Conservation (phyloP, 2,113 vertebrate genomes). For the Microtus montanus region DNA sequence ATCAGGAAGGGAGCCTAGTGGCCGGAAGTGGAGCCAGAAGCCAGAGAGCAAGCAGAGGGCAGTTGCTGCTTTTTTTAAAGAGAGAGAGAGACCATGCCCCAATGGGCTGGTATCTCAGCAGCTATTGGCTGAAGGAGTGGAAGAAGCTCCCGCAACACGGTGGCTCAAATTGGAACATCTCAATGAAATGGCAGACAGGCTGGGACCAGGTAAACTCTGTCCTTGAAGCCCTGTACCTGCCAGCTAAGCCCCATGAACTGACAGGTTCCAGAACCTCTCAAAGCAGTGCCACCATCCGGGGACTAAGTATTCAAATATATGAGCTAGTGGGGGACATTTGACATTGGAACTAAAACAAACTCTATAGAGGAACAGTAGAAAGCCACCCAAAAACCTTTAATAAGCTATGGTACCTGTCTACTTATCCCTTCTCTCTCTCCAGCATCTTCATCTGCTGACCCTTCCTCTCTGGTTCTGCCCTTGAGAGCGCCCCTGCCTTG, state of each 20-base stretch:
- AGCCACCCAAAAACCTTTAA: constrained; percentile 3
- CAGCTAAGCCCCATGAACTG: neutral
- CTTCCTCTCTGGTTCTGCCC: neutral
- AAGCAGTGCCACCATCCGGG: neutral
- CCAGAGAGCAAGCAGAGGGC: no score
- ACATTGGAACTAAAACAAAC: neutral
- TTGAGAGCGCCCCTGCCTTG: neutral
- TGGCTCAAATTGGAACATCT: neutral
- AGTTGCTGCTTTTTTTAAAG: no score
- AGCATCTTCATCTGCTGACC: neutral
- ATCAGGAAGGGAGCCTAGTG: no score
- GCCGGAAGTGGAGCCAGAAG: no score
- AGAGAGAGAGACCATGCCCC: no score
- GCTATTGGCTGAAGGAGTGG: no score
- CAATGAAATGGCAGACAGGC: neutral
- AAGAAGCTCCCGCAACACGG: no score
- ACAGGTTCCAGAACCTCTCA: neutral
- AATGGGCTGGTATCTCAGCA: no score
- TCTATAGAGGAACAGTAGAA: neutral
- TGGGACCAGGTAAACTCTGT: neutral
- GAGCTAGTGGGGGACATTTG: neutral
- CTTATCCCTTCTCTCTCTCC: neutral
- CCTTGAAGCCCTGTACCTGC: no score
- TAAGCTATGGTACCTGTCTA: neutral
- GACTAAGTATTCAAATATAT: neutral